A percentile compares a stretch with the other conserved stretches of the same genome.
phyloP scores from a whole-genome alignment of 1,140 invertebrate genomes.

The Zaprionus capensis region DNA sequence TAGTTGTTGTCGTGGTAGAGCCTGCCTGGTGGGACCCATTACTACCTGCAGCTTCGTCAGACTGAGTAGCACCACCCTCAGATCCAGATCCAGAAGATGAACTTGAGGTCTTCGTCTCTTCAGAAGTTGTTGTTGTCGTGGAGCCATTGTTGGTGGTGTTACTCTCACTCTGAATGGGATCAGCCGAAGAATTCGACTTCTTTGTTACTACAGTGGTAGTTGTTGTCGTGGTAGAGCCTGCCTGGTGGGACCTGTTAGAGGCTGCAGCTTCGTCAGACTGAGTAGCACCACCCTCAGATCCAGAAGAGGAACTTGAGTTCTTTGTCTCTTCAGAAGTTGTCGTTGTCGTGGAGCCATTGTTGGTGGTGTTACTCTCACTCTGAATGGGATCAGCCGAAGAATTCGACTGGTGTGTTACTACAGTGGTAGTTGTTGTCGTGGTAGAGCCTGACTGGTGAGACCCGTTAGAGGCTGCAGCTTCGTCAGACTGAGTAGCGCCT shows the following conservation, averaged over 20 bases:
- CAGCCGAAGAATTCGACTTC: not conserved
- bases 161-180: not conserved
- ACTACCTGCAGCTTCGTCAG: no score
- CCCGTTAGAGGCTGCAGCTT: no score
- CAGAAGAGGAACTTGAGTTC: not conserved
- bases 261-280: not conserved
- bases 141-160: not conserved
- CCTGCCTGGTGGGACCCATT: not conserved
- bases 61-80: not conserved
- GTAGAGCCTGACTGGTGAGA: not conserved
- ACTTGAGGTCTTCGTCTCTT: not conserved
- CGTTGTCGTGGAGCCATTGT: slow-evolving; percentile 12
- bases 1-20: slow-evolving; percentile 12
- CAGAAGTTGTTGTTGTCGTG: slow-evolving; percentile 2
- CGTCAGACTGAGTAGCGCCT: not conserved
- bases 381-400: slow-evolving; percentile 1
- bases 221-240: slow-evolving; percentile 20
- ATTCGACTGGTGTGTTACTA: not conserved
- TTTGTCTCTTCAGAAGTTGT: slow-evolving; percentile 4
- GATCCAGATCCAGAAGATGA: not conserved
- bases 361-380: slow-evolving; percentile 7
- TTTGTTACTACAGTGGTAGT: not conserved
- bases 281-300: not conserved
- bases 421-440: not conserved
- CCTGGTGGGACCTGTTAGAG: not conserved